Conservation (phyloP, 2,888 invertebrate genomes). For the Malacosoma neustria region DNA sequence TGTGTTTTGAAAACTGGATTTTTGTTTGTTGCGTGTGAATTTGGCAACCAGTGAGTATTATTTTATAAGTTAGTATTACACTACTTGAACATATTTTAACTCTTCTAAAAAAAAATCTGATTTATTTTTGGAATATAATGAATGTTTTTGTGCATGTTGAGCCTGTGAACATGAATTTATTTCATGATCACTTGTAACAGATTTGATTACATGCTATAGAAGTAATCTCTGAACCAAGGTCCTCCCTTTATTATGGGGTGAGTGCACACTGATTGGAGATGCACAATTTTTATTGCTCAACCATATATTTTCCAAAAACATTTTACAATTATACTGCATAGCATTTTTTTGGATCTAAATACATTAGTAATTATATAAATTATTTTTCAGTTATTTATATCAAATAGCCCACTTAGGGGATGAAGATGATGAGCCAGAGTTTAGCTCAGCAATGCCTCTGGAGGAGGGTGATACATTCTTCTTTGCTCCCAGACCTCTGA, state of each 20-base stretch:
- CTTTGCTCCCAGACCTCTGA: slow-evolving; percentile 94
- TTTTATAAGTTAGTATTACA: too few relatives aligned
- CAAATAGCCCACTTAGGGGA: slow-evolving; percentile 99
- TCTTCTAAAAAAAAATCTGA: too few relatives aligned
- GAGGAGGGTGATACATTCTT: slow-evolving; percentile 99
- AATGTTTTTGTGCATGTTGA: slow-evolving; percentile 29
- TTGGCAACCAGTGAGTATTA: slow-evolving; percentile 98
- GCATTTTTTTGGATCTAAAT: too few relatives aligned
- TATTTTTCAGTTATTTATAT: slow-evolving; percentile 87
- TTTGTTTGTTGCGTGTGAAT: slow-evolving; percentile 97
- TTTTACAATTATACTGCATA: not conserved
- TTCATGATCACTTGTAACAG: slow-evolving; percentile 30
- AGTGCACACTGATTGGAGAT: slow-evolving; percentile 78
- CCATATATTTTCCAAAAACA: slow-evolving; percentile 77
- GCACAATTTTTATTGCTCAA: slow-evolving; percentile 71
- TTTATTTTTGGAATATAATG: too few relatives aligned
- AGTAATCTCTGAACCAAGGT: slow-evolving; percentile 78
- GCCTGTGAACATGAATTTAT: slow-evolving; percentile 30
- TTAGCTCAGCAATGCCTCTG: slow-evolving; percentile 97
- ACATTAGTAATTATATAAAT: too few relatives aligned
- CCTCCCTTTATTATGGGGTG: slow-evolving; percentile 61
- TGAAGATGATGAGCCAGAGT: slow-evolving; percentile 99
- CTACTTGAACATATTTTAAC: too few relatives aligned
- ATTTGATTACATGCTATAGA: slow-evolving; percentile 53
- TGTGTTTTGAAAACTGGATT: slow-evolving; percentile 99